Conservation (phyloP, 2,113 vertebrate genomes). For the Hemicordylus capensis region DNA sequence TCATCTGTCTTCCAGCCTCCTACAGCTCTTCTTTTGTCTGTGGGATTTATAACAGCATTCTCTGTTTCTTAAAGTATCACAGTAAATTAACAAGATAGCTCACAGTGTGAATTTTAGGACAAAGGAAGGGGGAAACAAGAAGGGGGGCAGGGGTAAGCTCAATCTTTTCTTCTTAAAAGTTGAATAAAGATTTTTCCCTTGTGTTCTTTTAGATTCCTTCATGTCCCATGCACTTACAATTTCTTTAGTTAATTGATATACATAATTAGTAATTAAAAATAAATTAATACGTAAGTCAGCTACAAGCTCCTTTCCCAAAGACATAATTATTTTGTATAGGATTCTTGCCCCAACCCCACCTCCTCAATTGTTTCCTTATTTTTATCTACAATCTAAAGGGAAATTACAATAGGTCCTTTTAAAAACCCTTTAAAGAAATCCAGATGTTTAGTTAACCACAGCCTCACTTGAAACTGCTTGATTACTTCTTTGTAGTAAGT, state of each 20-base stretch:
- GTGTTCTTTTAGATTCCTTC: not conserved
- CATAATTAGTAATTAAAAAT: not conserved
- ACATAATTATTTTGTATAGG: no score
- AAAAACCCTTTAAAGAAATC: slow-evolving; percentile 46
- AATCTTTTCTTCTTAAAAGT: slow-evolving; percentile 7
- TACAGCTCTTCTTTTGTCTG: not conserved
- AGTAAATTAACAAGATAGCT: slow-evolving; percentile 38
- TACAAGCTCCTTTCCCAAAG: no score
- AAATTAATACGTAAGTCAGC: no score
- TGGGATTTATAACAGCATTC: slow-evolving; percentile 29
- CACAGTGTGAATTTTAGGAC: not conserved
- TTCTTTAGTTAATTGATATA: not conserved
- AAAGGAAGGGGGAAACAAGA: not conserved
- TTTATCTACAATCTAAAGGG: slow-evolving; percentile 21
- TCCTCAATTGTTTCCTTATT: not conserved
- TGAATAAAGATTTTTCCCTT: not conserved
- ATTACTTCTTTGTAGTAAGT: slow-evolving; percentile 66
- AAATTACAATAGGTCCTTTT: slow-evolving; percentile 29
- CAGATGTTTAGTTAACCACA: slow-evolving; percentile 61
- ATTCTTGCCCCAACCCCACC: no score
- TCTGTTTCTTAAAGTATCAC: slow-evolving; percentile 16
- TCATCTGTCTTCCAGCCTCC: slow-evolving; percentile 39
- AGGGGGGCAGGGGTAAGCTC: no score
- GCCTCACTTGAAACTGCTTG: slow-evolving; percentile 64
- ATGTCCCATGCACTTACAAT: not conserved